Percentiles rank a stretch among this genome's conserved stretches.
These are phyloP conservation scores for Sipha maydis DNA, from an alignment of 2,888 invertebrate species.

Conservation along the genomic window DNA sequence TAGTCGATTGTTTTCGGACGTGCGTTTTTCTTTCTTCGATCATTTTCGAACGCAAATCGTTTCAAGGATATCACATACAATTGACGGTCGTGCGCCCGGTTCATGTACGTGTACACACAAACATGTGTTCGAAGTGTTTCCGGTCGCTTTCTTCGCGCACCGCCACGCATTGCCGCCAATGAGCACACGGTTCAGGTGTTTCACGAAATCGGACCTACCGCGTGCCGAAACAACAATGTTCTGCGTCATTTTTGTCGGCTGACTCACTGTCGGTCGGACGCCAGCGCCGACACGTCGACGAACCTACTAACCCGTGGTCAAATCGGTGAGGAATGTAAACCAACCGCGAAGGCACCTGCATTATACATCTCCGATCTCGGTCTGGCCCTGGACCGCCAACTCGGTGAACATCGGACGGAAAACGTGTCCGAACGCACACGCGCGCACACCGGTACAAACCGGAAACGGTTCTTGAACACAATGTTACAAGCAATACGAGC, in stretches of 20 bases:
- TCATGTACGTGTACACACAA: not conserved
- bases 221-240: not conserved
- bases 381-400: not conserved
- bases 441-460: not conserved
- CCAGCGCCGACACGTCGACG: too few species aligned
- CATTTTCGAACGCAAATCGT: too few species aligned
- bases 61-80: not conserved
- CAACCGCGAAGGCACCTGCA: too few species aligned
- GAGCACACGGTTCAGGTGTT: constrained; percentile 27
- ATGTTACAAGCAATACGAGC: not conserved
- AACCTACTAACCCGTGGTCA: not conserved
- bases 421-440: not conserved
- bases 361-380: not conserved
- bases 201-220: constrained; percentile 49
- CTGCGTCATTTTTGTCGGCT: constrained; percentile 25
- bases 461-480: constrained; percentile 20
- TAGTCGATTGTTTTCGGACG: too few species aligned
- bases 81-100: too few species aligned
- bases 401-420: not conserved
- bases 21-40: too few species aligned
- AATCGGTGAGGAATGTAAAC: constrained; percentile 28
- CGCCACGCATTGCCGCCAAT: not conserved
- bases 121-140: not conserved
- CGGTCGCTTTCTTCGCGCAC: not conserved
- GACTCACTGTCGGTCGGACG: constrained; percentile 25